A percentile compares a stretch with the other conserved stretches of the same genome.
phyloP scores from a whole-genome alignment of 2,113 vertebrate genomes.

The Phycodurus eques region DNA sequence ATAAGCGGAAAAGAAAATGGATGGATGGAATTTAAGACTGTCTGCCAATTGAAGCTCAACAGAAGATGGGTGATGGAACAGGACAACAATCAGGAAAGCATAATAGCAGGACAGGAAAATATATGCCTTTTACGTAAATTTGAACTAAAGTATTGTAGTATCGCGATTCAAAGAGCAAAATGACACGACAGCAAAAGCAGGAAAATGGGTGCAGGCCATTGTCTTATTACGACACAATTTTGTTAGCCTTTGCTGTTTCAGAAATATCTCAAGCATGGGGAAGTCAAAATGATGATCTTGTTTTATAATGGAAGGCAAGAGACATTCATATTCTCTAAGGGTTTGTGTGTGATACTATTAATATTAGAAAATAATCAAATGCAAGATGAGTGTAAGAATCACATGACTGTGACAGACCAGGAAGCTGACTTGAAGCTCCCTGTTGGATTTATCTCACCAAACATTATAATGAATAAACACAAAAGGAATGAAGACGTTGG shows the following conservation, averaged over 20 bases:
- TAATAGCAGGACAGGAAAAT: neutral
- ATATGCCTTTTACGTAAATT: neutral
- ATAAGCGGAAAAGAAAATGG: too few relatives aligned
- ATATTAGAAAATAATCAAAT: neutral
- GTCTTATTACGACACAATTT: neutral
- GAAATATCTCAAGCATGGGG: neutral
- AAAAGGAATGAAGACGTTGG: too few relatives aligned
- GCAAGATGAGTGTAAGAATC: neutral
- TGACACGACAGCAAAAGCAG: neutral
- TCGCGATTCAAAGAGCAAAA: neutral
- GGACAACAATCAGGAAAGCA: neutral
- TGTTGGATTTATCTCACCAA: too few relatives aligned
- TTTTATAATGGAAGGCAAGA: neutral
- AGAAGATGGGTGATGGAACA: neutral
- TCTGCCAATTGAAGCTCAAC: too few relatives aligned
- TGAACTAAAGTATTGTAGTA: neutral
- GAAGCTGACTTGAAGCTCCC: constrained; percentile 16
- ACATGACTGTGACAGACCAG: neutral
- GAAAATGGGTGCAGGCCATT: neutral
- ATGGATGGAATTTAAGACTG: too few relatives aligned
- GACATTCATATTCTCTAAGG: neutral
- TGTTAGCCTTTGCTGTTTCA: neutral
- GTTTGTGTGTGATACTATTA: neutral
- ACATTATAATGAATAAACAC: too few relatives aligned
- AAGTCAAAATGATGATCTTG: neutral